Evolutionary conservation across 2,797 vertebrate species (phyloP).

Genomic region (Danio choprae): DNA sequence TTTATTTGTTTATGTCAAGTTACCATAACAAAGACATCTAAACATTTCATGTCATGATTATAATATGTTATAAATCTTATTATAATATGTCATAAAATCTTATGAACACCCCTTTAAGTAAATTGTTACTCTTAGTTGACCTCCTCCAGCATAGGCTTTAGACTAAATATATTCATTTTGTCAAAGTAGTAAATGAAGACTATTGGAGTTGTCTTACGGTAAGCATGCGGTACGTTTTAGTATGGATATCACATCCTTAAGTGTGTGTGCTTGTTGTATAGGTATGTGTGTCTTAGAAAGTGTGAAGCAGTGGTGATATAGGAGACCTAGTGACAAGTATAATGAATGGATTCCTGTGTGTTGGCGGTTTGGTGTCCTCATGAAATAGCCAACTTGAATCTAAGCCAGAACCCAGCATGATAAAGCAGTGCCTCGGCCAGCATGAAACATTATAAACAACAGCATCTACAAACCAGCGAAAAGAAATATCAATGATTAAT

Average conservation of each 20-base stretch:
- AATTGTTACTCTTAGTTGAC: no score
- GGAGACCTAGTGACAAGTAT: conserved; percentile 63
- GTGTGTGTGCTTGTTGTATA: conserved; percentile 42
- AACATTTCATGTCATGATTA: no score
- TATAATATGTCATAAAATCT: no score
- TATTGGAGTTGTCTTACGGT: no score
- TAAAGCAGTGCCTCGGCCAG: conserved; percentile 44
- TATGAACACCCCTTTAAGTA: no score
- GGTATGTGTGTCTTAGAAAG: conserved; percentile 50
- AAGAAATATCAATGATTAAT: conserved; percentile 41
- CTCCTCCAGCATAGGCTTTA: no score
- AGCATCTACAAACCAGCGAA: not conserved
- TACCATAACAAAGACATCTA: no score
- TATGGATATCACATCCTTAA: conserved; percentile 6
- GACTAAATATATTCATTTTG: no score
- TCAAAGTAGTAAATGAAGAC: no score
- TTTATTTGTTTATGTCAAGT: no score
- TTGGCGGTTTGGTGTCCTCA: conserved; percentile 31
- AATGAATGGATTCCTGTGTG: conserved; percentile 66
- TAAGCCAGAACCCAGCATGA: conserved; percentile 49
- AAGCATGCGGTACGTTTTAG: not conserved
- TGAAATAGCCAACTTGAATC: conserved; percentile 30
- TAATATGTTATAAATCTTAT: no score
- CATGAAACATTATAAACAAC: conserved; percentile 36
- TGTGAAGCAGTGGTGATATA: conserved; percentile 35